Evolutionary conservation across 30 jellyfish, hydroid and myxozoan genomes (phyloP).

Genomic region (Aurelia aurita): DNA sequence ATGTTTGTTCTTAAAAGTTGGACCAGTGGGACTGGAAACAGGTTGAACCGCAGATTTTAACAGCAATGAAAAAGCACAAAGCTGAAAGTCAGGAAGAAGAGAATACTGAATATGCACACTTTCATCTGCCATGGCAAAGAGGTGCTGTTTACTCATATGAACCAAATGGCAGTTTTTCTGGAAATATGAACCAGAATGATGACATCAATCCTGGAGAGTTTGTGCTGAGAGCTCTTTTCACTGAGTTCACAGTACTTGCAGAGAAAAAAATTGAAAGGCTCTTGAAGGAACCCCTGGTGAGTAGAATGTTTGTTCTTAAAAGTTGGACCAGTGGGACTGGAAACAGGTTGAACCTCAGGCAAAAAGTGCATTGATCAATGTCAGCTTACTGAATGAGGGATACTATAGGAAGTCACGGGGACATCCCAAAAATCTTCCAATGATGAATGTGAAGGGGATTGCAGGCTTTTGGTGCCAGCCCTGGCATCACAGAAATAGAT

Average conservation of each 20-base stretch:
- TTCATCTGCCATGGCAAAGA: slow-evolving; percentile 82
- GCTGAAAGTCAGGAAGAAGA: slow-evolving; percentile 58
- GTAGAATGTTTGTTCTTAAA: not conserved
- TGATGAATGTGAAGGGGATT: no score
- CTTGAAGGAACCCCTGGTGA: slow-evolving; percentile 91
- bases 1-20: not conserved
- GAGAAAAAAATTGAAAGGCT: slow-evolving; percentile 93
- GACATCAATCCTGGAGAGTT: slow-evolving; percentile 96
- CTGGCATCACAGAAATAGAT: no score
- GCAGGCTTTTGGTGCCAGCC: no score
- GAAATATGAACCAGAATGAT: slow-evolving; percentile 38
- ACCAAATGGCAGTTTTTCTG: slow-evolving; percentile 12
- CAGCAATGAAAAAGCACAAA: slow-evolving; percentile 34
- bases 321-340: no score
- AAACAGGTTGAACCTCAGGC: no score
- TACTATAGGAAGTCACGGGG: no score
- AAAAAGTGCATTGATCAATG: no score
- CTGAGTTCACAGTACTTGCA: slow-evolving; percentile 95
- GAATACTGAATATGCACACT: slow-evolving; percentile 15
- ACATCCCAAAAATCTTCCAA: no score
- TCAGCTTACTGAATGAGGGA: no score
- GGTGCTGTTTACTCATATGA: slow-evolving; percentile 39
- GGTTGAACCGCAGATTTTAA: no score
- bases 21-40: no score
- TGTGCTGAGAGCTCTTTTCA: slow-evolving; percentile 92